Base-by-base conservation (phyloP, 1,140 invertebrate species). In the Bombus consobrinus region DNA sequence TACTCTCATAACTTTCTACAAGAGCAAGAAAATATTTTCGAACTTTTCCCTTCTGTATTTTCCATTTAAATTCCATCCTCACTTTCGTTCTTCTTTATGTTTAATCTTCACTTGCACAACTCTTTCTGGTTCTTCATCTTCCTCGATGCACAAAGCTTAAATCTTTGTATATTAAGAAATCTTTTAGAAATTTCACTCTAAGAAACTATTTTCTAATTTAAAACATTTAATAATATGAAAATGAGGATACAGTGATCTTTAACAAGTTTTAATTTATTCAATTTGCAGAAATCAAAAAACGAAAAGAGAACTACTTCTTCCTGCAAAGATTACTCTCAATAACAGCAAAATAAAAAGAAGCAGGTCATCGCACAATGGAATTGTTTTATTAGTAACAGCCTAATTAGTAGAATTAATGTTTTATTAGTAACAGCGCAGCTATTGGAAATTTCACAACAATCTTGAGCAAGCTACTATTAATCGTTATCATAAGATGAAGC, bases 391-490 rank as follows among this genome's bases (percentile, higher is more conserved):
- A 80, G 47, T 22, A 47, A 28, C 12, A 28, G 37, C 18, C 43
- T 47, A 47, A 5, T 47, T 15, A 47, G 43, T 47, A 47, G 13
- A 47, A 47, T 47, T 22, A 37, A 12, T 37, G 4, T 4, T 47
- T 47, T 32, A 28, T 34, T 18, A 80, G 47, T 25, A 37, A 18
- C 12, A 34, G 28, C 18, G 25, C 22, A 39, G n/a, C 12, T 28
- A 68, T 69, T 4, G 47, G 39, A 80, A 80, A 69, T 69, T 80
- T 80, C 6, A 69, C 25, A 37, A 68, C 6, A 18, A 47, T 68
- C 25, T 47, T 66, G 5, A 80, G 9, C 9, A 69, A 8, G 6
- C 13, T 4, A 8, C 32, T 47, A 8, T 80, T 47, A 18, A 47
- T 6, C 18, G 25, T 80, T 28, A 69, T 32, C 13, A 53, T 32